Evolutionary conservation across 2,113 vertebrate species (phyloP).

Genomic region (Collichthys lucidus): DNA sequence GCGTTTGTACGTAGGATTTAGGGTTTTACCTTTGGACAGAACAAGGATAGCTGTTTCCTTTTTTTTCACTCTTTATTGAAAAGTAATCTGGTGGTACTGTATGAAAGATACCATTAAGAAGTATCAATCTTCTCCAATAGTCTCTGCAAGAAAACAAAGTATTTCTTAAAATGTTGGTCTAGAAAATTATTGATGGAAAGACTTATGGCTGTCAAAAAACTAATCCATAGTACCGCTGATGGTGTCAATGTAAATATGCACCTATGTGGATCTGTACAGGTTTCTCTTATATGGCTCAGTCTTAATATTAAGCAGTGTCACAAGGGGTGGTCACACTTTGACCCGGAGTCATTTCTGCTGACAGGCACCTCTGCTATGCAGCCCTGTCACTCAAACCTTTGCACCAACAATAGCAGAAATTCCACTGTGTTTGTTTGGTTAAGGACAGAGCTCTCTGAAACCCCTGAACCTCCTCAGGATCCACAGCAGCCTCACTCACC

Average conservation of each 20-base stretch:
- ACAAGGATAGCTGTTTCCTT: too few relatives aligned
- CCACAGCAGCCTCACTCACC: conserved; percentile 74
- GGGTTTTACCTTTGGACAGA: neutral
- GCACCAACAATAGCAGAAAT: conserved; percentile 84
- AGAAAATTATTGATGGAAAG: too few relatives aligned
- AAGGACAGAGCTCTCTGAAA: conserved; percentile 83
- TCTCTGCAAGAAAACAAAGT: too few relatives aligned
- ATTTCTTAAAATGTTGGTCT: too few relatives aligned
- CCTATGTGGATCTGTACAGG: neutral
- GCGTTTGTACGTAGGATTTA: neutral
- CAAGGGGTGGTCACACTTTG: conserved; percentile 76
- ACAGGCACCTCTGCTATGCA: conserved; percentile 77
- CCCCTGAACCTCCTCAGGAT: conserved; percentile 80
- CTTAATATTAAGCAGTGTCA: conserved; percentile 53
- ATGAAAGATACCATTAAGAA: too few relatives aligned
- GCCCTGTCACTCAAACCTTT: conserved; percentile 83
- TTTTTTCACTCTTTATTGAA: too few relatives aligned
- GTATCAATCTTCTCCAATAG: too few relatives aligned
- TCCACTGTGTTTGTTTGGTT: conserved; percentile 87
- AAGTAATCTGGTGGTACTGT: too few relatives aligned
- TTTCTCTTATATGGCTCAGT: conserved; percentile 5
- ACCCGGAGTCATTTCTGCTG: conserved; percentile 79
- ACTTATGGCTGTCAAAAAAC: neutral
- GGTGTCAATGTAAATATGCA: neutral
- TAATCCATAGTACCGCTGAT: neutral